Percentiles rank a stretch among this genome's conserved stretches.
Evolutionary conservation across 2,888 invertebrate species (phyloP).

Genomic region (Plebejus melissa): DNA sequence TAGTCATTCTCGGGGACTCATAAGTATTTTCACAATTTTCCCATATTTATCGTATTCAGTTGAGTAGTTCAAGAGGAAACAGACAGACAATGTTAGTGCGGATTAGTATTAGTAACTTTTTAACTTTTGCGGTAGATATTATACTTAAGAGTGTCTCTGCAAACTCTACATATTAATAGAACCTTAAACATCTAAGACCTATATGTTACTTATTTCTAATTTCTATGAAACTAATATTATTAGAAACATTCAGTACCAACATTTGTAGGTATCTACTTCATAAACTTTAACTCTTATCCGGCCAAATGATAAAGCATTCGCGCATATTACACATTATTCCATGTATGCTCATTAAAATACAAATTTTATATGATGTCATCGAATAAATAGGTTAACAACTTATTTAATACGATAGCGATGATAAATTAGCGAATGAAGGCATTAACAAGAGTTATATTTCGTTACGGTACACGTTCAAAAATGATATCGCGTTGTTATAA

Average conservation of each 20-base stretch:
- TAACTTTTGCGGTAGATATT: too few relatives aligned
- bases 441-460: constrained; percentile 23
- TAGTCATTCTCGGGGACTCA: too few relatives aligned
- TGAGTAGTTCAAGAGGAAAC: too few relatives aligned
- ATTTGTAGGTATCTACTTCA: background rate
- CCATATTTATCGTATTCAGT: too few relatives aligned
- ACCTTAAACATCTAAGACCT: too few relatives aligned
- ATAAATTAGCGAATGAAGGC: constrained; percentile 17
- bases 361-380: background rate
- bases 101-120: too few relatives aligned
- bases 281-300: background rate
- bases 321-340: background rate
- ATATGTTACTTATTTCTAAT: too few relatives aligned
- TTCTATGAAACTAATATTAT: too few relatives aligned
- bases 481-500: constrained; percentile 38
- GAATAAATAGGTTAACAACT: constrained; percentile 19
- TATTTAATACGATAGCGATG: constrained; percentile 9
- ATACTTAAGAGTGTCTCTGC: too few relatives aligned
- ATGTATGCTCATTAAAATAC: background rate
- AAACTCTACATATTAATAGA: too few relatives aligned
- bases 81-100: too few relatives aligned
- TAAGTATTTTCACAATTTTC: too few relatives aligned
- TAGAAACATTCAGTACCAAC: background rate
- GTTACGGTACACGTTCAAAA: constrained; percentile 30
- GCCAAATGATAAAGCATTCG: background rate